These are phyloP conservation scores for Oreochromis mossambicus DNA, from an alignment of 2,797 vertebrate species.

Conservation along the genomic window DNA sequence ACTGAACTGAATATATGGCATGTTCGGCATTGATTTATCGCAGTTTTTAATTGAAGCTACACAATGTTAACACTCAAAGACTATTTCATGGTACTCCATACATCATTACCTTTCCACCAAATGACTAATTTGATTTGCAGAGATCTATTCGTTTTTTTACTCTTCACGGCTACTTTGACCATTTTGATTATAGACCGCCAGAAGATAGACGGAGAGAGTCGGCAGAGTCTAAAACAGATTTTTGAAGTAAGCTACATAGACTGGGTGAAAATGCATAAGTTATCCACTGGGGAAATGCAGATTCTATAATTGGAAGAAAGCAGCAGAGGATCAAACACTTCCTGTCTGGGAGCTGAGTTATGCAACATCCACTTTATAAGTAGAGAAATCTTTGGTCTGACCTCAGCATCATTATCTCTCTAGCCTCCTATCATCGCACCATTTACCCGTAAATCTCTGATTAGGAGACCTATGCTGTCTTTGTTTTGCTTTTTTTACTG, in stretches of 20 bases:
- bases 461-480: neutral
- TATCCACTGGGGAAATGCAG: neutral
- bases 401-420: neutral
- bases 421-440: neutral
- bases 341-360: slow-evolving; percentile 4
- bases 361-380: neutral
- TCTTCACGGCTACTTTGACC: neutral
- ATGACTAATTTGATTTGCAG: neutral
- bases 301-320: neutral
- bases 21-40: neutral
- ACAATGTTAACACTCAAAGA: neutral
- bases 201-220: neutral
- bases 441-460: neutral
- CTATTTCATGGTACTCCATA: neutral
- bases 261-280: neutral
- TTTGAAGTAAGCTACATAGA: neutral
- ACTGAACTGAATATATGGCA: neutral
- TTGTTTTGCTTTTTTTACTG: neutral
- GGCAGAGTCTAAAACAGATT: neutral
- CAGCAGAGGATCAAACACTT: slow-evolving; percentile 23
- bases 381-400: neutral
- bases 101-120: neutral
- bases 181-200: neutral
- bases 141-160: neutral
- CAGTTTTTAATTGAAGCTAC: neutral